Evolutionary conservation across 1,140 invertebrate species (phyloP), one percentile per base, ranked within the genome.

Genomic region (Papilio polyxenes): DNA sequence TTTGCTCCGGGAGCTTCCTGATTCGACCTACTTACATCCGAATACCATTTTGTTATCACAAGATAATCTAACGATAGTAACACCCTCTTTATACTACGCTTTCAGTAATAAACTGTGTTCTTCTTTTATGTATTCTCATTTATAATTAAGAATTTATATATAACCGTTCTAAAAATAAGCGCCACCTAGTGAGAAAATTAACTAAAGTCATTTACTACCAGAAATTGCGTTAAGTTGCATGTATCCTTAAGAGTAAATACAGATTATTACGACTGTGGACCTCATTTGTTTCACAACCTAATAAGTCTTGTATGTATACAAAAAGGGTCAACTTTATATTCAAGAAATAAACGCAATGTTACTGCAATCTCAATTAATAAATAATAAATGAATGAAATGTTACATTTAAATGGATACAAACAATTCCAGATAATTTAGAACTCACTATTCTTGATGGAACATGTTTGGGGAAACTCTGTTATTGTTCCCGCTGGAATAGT

Each of bases 401-500:
- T 40, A 15, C 65, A 72, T 37, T 72, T 37, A 37, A 72, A 72
- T 72, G 23, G 31, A 37, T 15, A 6, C 31, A 40, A 69, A 72
- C 65, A 72, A 37, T 37, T 72, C 31, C 65, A 72, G 31, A 72
- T 72, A 37, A 72, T 37, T 72, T 72, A 72, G 23, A 72, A 72
- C 65, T 72, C 65, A 37, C 62, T 65, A 65, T 31, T 65, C 62
- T 65, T 65, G 62, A 65, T 65, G 62, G 23, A 65, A 31, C 62
- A 40, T 72, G 65, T 72, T 72, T 72, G 17, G 65, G 23, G 65
- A 72, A 72, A 72, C 31, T 72, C 23, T 31, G 65, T 72, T 72
- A 72, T 72, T 72, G 31, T 72, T 72, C 65, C 65, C 62, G 23
- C 62, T 37, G 62, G n/a, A n/a, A n/a, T n/a, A n/a, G n/a, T n/a